Base-by-base conservation (phyloP, 2,797 vertebrate genomes). In the Chiroxiphia lanceolata region DNA sequence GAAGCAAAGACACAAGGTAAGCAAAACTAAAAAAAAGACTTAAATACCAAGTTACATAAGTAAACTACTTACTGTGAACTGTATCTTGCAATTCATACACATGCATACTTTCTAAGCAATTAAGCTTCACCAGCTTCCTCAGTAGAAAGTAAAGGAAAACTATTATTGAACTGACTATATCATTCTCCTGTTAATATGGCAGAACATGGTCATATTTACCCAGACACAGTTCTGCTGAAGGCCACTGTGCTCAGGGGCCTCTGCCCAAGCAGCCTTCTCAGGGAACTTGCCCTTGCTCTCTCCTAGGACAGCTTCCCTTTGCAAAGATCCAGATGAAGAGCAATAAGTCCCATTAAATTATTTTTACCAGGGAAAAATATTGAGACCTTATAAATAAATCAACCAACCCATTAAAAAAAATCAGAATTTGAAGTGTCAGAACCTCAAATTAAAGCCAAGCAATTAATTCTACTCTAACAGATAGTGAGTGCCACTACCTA, bases 401-500 rank as follows among this genome's bases (percentile, higher is more conserved):
- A 83, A 60, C 12, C 19, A 70, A 47, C 15, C 15, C 21, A 56
- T 19, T 13, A 44, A 67, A 51, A 67, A 42, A 42, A 57, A 26
- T 8, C 42, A 80, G 26, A 42, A 75, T 57, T 87, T 72, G 70
- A 95, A 94, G 84, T 70, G 72, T 88, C 87, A 93, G 61, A 91
- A 90, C 69, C 36, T 48, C 57, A 44, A 29, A 91, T 91, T 93
- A 94, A 78, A 96, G 75, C 88, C 91, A 97, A 94, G 83, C 74
- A 96, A 93, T 80, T 95, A 93, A 90, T 96, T 96, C 36, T 63
- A 65, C 71, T 68, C 40, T 90, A 83, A 93, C 59, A 83, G 75
- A 93, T 60, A 95, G 74, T 61, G 90, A 77, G 77, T 90, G 72
- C 51, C 72, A 65, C 63, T 88, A 88, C 87, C 81, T 94, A 84